Evolutionary conservation across 2,888 invertebrate genomes (phyloP), one percentile per base, ranked within the genome.

Genomic region (Synergus japonicus): DNA sequence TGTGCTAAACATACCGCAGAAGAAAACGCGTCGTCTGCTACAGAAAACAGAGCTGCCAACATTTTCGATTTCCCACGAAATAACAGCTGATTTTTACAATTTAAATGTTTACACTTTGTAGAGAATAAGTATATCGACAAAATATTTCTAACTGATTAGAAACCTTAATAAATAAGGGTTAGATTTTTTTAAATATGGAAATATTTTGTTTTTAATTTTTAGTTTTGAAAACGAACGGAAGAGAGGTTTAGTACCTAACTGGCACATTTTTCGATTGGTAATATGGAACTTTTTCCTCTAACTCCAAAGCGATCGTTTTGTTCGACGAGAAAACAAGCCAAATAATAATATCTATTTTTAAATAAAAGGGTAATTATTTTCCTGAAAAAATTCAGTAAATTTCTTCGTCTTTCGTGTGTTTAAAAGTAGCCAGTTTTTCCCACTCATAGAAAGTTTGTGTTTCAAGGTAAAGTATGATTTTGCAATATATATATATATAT

Each of bases 281-380:
- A n/a, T 49, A 15, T 37, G 29, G n/a, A 54, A 73, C 54, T 37
- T 73, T 73, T 29, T 29, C 29, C 29, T 73, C 73, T 73, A 13
- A 10, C 46, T 73, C 54, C n/a, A 37, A 73, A 73, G 73, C 49
- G 54, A 73, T 73, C 73, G 73, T 73, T 69, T 73, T 73, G 54
- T 73, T 73, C 54, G 73, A 73, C 49, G 37, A 69, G 46, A 29
- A 22, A 69, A 69, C 37, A 54, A 37, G 13, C 7, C 22, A 69
- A 46, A 44, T 46, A 46, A 43, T 37, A n/a, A 37, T n/a, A 29
- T 54, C 49, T 73, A 49, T 49, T 73, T 73, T 54, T 49, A 49
- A 73, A 54, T 73, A 73, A 73, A 54, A 12, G 13, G 10, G n/a
- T 13, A 37, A 15, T 46, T 49, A 29, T 46, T n/a, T 54, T 54